A percentile compares a stretch with the other conserved stretches of the same genome.
Evolutionary conservation across 2,888 invertebrate genomes (phyloP).

Genomic region (Phalera bucephala): DNA sequence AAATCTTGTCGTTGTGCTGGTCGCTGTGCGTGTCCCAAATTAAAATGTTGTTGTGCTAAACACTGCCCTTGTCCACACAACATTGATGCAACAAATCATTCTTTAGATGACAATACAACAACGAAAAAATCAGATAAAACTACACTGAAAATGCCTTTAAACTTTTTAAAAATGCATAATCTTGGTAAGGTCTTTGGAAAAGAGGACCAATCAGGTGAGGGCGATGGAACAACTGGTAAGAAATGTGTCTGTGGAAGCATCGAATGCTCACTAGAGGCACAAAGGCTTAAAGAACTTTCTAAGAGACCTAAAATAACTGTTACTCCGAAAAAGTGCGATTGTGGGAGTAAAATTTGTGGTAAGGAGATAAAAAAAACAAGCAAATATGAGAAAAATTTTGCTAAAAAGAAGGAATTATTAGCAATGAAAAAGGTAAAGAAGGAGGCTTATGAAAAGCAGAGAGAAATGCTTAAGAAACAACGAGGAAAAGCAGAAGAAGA

Average conservation of each 20-base stretch:
- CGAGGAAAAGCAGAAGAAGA: conserved; percentile 4
- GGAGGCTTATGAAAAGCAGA: not conserved
- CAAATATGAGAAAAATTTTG: too few species aligned
- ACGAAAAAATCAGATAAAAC: too few species aligned
- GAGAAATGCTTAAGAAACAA: not conserved
- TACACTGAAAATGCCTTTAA: too few species aligned
- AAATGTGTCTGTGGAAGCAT: conserved; percentile 2
- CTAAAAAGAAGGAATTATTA: not conserved
- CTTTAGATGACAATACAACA: too few species aligned
- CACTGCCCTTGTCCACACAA: not conserved
- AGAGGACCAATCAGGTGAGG: too few species aligned
- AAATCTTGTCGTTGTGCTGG: not conserved
- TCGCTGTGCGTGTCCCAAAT: not conserved
- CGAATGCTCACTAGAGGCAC: conserved; percentile 3
- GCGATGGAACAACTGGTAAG: too few species aligned
- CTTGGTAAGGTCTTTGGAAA: too few species aligned
- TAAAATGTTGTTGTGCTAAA: not conserved
- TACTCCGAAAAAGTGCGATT: not conserved
- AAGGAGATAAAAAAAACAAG: not conserved
- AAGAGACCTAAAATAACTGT: not conserved
- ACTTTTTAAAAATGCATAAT: too few species aligned
- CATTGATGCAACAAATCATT: too few species aligned
- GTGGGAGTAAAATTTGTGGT: conserved; percentile 3
- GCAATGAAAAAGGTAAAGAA: not conserved
- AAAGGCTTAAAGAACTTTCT: not conserved